Base-by-base conservation (phyloP, 2,113 vertebrate genomes). In the Benitochromis conjunctus region DNA sequence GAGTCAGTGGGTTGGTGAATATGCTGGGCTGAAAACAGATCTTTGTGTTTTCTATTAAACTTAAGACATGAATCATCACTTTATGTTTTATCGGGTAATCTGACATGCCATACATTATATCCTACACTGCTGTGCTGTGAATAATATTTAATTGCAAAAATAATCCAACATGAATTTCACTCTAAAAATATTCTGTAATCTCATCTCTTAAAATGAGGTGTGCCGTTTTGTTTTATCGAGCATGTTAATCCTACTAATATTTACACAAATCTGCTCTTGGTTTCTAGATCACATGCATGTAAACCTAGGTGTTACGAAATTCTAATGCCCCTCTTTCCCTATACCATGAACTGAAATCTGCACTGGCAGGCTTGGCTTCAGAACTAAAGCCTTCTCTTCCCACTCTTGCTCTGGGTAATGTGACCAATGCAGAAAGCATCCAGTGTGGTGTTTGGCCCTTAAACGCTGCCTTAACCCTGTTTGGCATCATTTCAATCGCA, bases 361-460 rank as follows among this genome's bases (percentile, higher is more conserved):
- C 58, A 34, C 16, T 71, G 80, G 81, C 41, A 80, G 89, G 82
- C 91, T 91, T 92, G 92, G 93, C 86, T 87, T 76, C 88, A 77
- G 74, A 86, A 88, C 90, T 88, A 88, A 92, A 90, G 87, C 51
- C 79, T 84, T 57, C 62, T 77, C 89, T 79, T 92, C 88, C 93
- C 91, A 90, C 91, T 82, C 90, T 90, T 80, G 90, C 92, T 87
- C 60, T 82, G 79, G 60, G 90, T 71, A 78, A 88, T 84, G 83
- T 88, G 86, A 92, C 90, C 85, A 89, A 93, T 85, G 66, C 79
- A 80, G 13, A 62, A 51, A 83, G 43, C 80, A 86, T 85, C 60
- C 60, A 56, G 36, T 64, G 79, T 74, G 74, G 41, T 78, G 66
- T 87, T 89, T 85, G 74, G 85, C 88, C 86, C 83, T 58, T 34